phyloP scores from a whole-genome alignment of 2,888 invertebrate genomes.

The Ectobius pallidus region DNA sequence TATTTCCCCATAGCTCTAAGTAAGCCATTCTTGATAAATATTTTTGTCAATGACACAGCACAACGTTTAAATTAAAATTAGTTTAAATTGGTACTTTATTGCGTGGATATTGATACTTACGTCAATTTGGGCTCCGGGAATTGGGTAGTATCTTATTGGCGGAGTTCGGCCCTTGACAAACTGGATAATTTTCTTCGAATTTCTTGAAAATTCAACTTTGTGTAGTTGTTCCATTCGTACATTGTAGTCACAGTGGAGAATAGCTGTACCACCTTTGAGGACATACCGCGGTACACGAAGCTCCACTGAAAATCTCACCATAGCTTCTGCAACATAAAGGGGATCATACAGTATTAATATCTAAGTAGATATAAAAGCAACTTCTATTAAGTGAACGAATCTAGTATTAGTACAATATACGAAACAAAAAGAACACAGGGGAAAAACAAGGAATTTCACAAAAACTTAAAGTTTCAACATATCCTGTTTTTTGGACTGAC shows the following conservation, averaged over 20 bases:
- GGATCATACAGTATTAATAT: not conserved
- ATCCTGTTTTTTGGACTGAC: too few species aligned
- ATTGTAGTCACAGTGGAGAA: constrained; percentile 76
- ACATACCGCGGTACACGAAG: constrained; percentile 75
- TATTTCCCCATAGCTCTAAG: too few species aligned
- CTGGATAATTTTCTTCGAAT: constrained; percentile 77
- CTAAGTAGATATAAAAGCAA: too few species aligned
- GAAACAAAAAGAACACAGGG: too few species aligned
- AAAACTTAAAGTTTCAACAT: too few species aligned
- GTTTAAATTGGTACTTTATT: too few species aligned
- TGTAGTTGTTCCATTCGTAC: constrained; percentile 74
- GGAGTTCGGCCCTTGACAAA: constrained; percentile 79
- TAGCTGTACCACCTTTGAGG: constrained; percentile 71
- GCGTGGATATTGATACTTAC: constrained; percentile 67
- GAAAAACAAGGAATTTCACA: too few species aligned
- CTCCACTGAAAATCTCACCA: constrained; percentile 60
- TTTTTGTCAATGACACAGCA: too few species aligned
- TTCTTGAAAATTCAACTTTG: constrained; percentile 77
- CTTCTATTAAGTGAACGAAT: too few species aligned
- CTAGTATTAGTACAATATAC: too few species aligned
- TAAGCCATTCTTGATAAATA: too few species aligned
- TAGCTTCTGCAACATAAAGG: constrained; percentile 33
- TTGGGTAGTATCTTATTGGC: constrained; percentile 61
- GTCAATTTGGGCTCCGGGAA: constrained; percentile 71
- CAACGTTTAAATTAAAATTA: too few species aligned